Evolutionary conservation across 2,113 vertebrate species (phyloP).

Genomic region (Pomatorhinus ruficollis): DNA sequence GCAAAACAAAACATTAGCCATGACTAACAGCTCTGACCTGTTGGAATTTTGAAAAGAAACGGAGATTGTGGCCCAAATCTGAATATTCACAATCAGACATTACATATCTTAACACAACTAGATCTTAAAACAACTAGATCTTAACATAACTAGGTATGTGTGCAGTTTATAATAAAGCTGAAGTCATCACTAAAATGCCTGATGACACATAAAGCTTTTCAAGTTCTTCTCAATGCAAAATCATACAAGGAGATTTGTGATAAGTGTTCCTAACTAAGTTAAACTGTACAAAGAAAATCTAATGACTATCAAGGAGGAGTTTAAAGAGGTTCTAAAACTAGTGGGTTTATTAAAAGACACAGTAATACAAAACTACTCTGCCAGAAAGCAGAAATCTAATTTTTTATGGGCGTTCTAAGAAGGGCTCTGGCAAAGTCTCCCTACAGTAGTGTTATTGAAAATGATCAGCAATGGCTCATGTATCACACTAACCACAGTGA

Average conservation of each 20-base stretch:
- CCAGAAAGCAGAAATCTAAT: not conserved
- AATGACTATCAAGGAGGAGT: not conserved
- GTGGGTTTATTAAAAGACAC: not conserved
- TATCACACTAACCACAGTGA: slow-evolving; percentile 9
- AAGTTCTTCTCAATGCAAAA: not conserved
- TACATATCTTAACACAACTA: not conserved
- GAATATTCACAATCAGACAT: not conserved
- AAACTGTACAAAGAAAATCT: not conserved
- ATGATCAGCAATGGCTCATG: not conserved
- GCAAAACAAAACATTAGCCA: not conserved
- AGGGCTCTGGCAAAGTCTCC: not conserved
- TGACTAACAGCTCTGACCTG: not conserved
- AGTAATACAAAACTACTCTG: not conserved
- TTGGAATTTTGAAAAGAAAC: slow-evolving; percentile 7
- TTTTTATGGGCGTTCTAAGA: not conserved
- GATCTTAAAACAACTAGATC: not conserved
- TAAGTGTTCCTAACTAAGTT: not conserved
- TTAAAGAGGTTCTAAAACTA: not conserved
- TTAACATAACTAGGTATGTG: not conserved
- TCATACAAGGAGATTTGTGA: not conserved
- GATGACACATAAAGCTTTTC: not conserved
- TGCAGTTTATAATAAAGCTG: not conserved
- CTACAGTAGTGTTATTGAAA: slow-evolving; percentile 2
- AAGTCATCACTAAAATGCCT: not conserved
- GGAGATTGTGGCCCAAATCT: not conserved